A percentile compares a stretch with the other conserved stretches of the same genome.
Evolutionary conservation across 2,888 invertebrate species (phyloP).

Genomic region (Polydesmus complanatus): DNA sequence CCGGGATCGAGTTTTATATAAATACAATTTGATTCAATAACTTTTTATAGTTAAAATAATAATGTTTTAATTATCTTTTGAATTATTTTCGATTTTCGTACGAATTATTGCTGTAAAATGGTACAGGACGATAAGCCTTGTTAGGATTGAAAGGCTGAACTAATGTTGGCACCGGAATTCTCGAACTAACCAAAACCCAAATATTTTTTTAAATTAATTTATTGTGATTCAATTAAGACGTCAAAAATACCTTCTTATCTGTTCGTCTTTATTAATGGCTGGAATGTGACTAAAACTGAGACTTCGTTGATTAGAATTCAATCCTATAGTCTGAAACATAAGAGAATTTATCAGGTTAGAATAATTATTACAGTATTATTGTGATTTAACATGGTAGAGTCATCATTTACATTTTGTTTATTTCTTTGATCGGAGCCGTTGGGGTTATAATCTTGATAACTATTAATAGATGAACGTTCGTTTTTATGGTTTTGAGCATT

Average conservation of each 20-base stretch:
- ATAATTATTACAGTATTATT: no score
- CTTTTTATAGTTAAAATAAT: no score
- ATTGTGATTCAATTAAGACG: not conserved
- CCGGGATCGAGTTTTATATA: no score
- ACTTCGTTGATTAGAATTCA: slow-evolving; percentile 10
- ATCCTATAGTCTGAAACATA: slow-evolving; percentile 1
- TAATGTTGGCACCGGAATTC: slow-evolving; percentile 4
- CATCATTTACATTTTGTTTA: not conserved
- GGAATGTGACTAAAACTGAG: slow-evolving; percentile 12
- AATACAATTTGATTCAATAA: no score
- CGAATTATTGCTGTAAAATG: slow-evolving; percentile 4
- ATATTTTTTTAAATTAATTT: not conserved
- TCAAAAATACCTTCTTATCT: slow-evolving; percentile 3
- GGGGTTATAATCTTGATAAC: no score
- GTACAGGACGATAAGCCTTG: slow-evolving; percentile 14
- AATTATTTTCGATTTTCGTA: no score
- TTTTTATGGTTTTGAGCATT: not conserved
- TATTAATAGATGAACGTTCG: not conserved
- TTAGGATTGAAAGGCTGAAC: slow-evolving; percentile 15
- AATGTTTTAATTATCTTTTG: no score
- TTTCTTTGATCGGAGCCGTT: slow-evolving; percentile 2
- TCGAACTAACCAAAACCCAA: not conserved
- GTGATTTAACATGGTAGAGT: not conserved
- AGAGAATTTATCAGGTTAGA: not conserved
- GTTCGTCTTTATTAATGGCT: slow-evolving; percentile 3